Base-by-base conservation (phyloP, 2,113 vertebrate species). In the Halichoeres trimaculatus region DNA sequence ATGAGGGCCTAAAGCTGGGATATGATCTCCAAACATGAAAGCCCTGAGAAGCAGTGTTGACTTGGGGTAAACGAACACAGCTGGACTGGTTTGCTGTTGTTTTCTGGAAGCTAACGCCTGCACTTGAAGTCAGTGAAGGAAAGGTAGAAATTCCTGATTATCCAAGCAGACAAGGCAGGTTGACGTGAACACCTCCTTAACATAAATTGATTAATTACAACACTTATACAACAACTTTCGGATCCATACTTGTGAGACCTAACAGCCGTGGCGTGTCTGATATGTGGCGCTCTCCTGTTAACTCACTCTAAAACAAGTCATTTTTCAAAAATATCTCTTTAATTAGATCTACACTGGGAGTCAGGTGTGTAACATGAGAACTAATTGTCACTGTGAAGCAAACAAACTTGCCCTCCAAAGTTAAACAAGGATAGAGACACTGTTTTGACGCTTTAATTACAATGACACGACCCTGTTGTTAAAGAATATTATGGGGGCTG, bases 391-490 rank as follows among this genome's bases (percentile, higher is more conserved):
- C 48, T 53, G 26, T 57, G 51, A 58, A 26, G 58, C 54, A 51
- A 86, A 82, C 83, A 23, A 72, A 53, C 81, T 69, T 77, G 69
- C 63, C 63, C 73, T 73, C 67, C 4, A 2, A n/a, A 72, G 45
- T 57, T 40, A 79, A 81, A 57, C 35, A 62, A 50, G 55, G 68
- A 16, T 45, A 14, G 26, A 55, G 68, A n/a, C 24, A 22, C 81
- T 77, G 79, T 86, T 84, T 77, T 76, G 65, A 74, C 67, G 78
- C 78, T 84, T 68, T 82, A 74, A 87, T 84, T 69, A 60, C 57
- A 22, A 54, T 66, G 19, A 22, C 23, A 7, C 40, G 48, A 63
- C 43, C 43, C 43, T 45, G 43, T 45, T 45, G 43, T 45, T 45
- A 45, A 85, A 68, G 43, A 40, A 81, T 54, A 71, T 61, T 26